These are phyloP conservation scores for Silvanus unidentatus DNA, from an alignment of 2,888 invertebrate genomes.

Conservation along the genomic window DNA sequence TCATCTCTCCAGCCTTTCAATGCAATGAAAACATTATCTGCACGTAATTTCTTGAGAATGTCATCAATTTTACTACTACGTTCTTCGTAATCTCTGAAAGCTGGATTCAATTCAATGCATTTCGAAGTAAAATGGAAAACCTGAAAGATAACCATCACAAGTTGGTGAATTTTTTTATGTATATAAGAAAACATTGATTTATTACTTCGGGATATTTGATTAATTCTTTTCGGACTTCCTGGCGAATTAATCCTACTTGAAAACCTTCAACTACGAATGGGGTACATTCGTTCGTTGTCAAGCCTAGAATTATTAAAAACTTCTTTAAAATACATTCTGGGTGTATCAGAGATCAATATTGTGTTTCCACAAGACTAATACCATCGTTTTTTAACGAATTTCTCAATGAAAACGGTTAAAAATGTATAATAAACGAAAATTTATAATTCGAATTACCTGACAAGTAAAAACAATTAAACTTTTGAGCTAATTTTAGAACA, in stretches of 20 bases:
- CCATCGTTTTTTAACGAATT: conserved; percentile 11
- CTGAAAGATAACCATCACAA: too few relatives aligned
- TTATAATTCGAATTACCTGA: conserved; percentile 56
- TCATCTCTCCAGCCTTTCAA: conserved; percentile 92
- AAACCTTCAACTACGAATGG: conserved; percentile 85
- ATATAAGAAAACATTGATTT: background rate
- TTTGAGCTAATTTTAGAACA: conserved; percentile 73
- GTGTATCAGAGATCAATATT: conserved; percentile 30
- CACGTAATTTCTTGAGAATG: conserved; percentile 69
- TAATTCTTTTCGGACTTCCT: conserved; percentile 77
- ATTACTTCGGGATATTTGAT: conserved; percentile 74
- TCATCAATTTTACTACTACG: conserved; percentile 71
- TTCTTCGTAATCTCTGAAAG: conserved; percentile 79
- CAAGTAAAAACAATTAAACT: conserved; percentile 86
- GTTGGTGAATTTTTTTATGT: too few relatives aligned
- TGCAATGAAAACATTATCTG: conserved; percentile 71
- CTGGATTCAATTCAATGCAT: conserved; percentile 78
- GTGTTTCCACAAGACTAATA: conserved; percentile 11
- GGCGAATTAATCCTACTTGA: conserved; percentile 82
- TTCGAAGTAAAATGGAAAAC: conserved; percentile 67
- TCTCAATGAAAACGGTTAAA: conserved; percentile 14
- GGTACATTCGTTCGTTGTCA: conserved; percentile 70
- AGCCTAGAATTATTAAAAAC: conserved; percentile 50
- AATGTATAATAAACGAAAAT: conserved; percentile 7
- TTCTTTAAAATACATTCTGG: conserved; percentile 14